A percentile compares a stretch with the other conserved stretches of the same genome.
These are phyloP conservation scores for Homarus gammarus DNA, from an alignment of 2,888 invertebrate genomes.

Conservation along the genomic window DNA sequence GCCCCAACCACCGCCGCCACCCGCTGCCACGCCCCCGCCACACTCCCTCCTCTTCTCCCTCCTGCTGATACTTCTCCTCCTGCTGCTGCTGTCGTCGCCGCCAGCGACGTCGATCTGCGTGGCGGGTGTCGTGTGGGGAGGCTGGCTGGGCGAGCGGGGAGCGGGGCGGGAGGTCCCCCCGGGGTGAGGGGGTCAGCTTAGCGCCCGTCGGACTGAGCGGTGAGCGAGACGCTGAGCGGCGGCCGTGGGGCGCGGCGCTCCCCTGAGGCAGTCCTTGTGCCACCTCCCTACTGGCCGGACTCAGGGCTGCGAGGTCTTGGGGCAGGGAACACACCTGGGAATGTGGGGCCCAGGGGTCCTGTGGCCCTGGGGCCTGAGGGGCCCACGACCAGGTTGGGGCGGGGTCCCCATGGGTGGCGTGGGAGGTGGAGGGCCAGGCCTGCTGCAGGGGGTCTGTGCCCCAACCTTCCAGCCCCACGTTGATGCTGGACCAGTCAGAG, in stretches of 20 bases:
- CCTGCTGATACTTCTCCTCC: conserved; percentile 14
- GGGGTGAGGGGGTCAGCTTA: conserved; percentile 51
- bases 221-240: conserved; percentile 59
- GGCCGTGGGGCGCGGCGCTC: conserved; percentile 28
- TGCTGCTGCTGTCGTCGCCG: conserved; percentile 49
- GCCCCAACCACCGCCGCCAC: conserved; percentile 49
- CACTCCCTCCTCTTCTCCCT: conserved; percentile 30
- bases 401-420: neutral
- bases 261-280: conserved; percentile 26
- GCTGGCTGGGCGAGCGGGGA: conserved; percentile 39
- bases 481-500: conserved; percentile 55
- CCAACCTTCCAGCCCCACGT: conserved; percentile 47
- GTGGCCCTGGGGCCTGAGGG: conserved; percentile 11
- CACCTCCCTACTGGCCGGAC: conserved; percentile 58
- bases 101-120: conserved; percentile 46
- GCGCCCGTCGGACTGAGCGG: conserved; percentile 52
- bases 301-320: conserved; percentile 34
- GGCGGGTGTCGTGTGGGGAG: conserved; percentile 42
- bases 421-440: conserved; percentile 29
- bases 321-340: conserved; percentile 31
- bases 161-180: conserved; percentile 47
- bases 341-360: conserved; percentile 11
- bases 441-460: conserved; percentile 33
- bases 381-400: conserved; percentile 36
- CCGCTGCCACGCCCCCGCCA: conserved; percentile 52